Evolutionary conservation across 2,113 vertebrate genomes (phyloP), one percentile per base, ranked within the genome.

Genomic region (Nipponia nippon): DNA sequence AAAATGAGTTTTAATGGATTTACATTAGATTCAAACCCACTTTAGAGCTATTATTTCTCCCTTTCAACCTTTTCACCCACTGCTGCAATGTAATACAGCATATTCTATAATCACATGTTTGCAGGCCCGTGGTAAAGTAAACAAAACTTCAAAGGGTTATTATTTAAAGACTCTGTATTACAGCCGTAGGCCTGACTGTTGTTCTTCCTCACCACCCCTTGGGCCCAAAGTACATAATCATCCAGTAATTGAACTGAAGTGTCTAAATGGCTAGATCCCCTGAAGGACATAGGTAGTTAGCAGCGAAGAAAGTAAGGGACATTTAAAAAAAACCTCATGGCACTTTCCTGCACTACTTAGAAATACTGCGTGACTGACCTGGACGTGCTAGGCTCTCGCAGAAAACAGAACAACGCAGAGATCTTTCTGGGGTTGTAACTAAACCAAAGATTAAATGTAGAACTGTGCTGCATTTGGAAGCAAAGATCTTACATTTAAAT

Each of bases 271-370:
- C 95, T 94, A 70, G 89, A 95, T 97, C 95, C 97, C 98, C 97
- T 96, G 92, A 98, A 98, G 98, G 98, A 98, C 98, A 94, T 69
- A 97, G 98, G 97, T 98, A 97, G 98, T 98, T 98, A 98, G 97
- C 96, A 95, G 94, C 32, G 26, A 97, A 97, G 61, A 98, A 98
- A 98, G 95, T 94, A 95, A 98, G 97, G 97, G 97, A 98, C 96
- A 97, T 44, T 90, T 32, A 12, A 76, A 67, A 81, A 14, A 76
- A 67, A 79, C 42, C 72, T 83, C 72, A 55, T 5, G 29, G 83
- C 71, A 13, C 83, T 85, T 84, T 29, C 44, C 53, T 47, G 83
- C 40, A 6, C 53, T 46, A 47, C 49, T 55, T 52, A 22, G 40
- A 95, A 95, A 85, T 23, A 26, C 70, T 5, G 4, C 67, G 76